Evolutionary conservation across 2,113 vertebrate species (phyloP), one percentile per base, ranked within the genome.

Genomic region (Pholis gunnellus): DNA sequence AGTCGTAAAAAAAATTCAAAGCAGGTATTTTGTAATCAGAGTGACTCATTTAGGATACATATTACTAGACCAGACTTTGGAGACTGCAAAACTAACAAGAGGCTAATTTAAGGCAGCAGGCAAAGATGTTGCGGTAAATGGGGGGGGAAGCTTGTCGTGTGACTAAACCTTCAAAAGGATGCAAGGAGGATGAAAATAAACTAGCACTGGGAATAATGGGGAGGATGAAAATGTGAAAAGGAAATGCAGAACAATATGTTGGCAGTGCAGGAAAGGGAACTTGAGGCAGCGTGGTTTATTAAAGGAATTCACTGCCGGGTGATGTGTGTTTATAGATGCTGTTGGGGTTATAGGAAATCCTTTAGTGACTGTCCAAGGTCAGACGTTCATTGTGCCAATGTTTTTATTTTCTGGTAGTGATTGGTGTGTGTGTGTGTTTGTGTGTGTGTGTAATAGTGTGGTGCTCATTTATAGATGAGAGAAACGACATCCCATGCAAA

Each of bases 181-280:
- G 75, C 75, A 42, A 48, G n/a, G 20, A 75, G 76, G 72, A 57
- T 89, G 42, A 88, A 91, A 92, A 90, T 83, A 88, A 88, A 83
- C 67, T 9, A 57, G 31, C 60, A 61, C 74, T 83, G 90, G 86
- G 88, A 88, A 89, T 88, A 87, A 79, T 90, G 79, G 88, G 82
- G 86, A 90, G 88, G 80, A 81, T 78, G 85, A 64, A 85, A 84
- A 86, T 78, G 52, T 76, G 71, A 78, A 89, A 90, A 89, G 91
- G 91, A 93, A 93, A 88, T 65, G 13, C 38, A 79, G 67, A 85
- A 92, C 91, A 92, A 94, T 91, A 89, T 75, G 68, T 59, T 57
- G 36, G 75, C 66, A 67, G 42, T 46, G 57, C 72, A 60, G 84
- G 89, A 86, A 91, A 78, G 67, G 92, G 83, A 90, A 88, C 54